A percentile compares a stretch with the other conserved stretches of the same genome.
These are phyloP conservation scores for Rattus rattus DNA, from an alignment of 2,113 vertebrate genomes.

Conservation along the genomic window DNA sequence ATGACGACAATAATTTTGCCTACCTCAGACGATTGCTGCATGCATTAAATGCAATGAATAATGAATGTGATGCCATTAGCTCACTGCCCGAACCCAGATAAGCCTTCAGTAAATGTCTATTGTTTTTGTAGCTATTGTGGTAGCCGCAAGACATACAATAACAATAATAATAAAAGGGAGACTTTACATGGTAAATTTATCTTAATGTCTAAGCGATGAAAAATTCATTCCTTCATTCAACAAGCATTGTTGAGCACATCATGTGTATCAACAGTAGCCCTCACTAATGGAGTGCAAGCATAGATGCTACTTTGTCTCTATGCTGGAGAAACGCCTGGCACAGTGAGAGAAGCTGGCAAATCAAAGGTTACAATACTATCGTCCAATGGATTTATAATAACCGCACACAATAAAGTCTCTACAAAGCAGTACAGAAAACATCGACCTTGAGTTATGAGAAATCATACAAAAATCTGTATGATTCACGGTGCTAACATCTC, in stretches of 20 bases:
- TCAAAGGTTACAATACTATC: neutral
- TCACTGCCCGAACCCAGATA: neutral
- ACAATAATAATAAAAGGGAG: constrained; percentile 53
- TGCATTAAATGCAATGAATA: constrained; percentile 71
- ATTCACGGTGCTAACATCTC: neutral
- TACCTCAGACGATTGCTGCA: constrained; percentile 28
- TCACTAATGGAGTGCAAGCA: constrained; percentile 4
- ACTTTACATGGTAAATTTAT: constrained; percentile 55
- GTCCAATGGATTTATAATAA: neutral
- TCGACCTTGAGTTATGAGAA: neutral
- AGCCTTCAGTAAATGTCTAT: constrained; percentile 27
- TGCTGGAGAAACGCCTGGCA: neutral
- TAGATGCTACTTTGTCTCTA: neutral
- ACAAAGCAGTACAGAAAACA: neutral
- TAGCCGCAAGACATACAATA: constrained; percentile 48
- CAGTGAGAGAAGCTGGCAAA: neutral
- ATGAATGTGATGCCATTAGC: constrained; percentile 62
- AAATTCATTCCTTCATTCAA: constrained; percentile 55
- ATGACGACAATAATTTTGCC: neutral
- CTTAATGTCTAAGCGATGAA: constrained; percentile 63
- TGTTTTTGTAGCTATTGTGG: constrained; percentile 38
- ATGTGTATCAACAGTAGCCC: neutral
- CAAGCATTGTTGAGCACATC: neutral
- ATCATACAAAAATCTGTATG: neutral
- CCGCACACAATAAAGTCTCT: neutral